Evolutionary conservation across 2,888 invertebrate species (phyloP).

Genomic region (Hyppa rectilinea): DNA sequence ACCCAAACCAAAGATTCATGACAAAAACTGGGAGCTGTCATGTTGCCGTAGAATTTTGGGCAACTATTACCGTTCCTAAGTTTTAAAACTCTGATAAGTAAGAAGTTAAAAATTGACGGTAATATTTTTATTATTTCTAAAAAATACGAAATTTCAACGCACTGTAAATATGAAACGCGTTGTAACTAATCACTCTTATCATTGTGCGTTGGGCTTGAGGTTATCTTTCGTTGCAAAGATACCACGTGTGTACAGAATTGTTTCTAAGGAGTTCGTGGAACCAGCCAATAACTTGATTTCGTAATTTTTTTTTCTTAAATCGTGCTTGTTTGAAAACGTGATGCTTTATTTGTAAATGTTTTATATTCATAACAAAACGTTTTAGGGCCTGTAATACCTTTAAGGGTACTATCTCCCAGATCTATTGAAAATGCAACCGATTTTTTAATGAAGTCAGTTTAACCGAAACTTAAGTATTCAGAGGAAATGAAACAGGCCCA

Average conservation of each 20-base stretch:
- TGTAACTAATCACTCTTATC: constrained; percentile 66
- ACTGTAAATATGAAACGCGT: constrained; percentile 55
- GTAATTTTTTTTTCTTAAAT: background rate
- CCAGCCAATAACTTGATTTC: constrained; percentile 16
- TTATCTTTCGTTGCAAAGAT: constrained; percentile 70
- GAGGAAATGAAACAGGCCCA: background rate
- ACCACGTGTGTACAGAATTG: constrained; percentile 60
- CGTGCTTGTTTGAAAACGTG: constrained; percentile 8
- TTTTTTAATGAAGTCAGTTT: background rate
- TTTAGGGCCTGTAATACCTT: background rate
- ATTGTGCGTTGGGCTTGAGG: constrained; percentile 64
- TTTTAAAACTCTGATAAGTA: background rate
- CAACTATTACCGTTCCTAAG: background rate
- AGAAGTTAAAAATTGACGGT: background rate
- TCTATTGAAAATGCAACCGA: background rate
- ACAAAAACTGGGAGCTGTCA: background rate
- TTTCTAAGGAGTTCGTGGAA: constrained; percentile 59
- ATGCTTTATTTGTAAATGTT: background rate
- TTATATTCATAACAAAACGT: background rate
- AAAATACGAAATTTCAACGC: constrained; percentile 45
- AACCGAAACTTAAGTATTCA: background rate
- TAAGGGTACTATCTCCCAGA: background rate
- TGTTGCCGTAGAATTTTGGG: background rate
- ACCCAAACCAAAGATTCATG: background rate
- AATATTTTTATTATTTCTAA: constrained; percentile 1